Evolutionary conservation across 1,140 invertebrate species (phyloP).

Genomic region (Drosophila repleta): DNA sequence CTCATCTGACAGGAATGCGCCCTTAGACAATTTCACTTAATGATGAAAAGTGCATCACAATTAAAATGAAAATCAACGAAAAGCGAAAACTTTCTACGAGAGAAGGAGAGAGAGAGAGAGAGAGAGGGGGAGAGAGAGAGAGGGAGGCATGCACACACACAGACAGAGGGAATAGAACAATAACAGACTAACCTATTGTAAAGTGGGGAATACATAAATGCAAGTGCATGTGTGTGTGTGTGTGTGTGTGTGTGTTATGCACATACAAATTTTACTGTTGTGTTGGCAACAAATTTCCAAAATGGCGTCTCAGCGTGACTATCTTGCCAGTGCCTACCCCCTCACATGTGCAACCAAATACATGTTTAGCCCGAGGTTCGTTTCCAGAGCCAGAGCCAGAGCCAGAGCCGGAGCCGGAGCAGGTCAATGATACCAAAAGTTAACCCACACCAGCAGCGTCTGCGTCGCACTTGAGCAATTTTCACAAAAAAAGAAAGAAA

Average conservation of each 20-base stretch:
- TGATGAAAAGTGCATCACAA: constrained; percentile 52
- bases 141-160: constrained; percentile 19
- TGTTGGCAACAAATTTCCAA: constrained; percentile 69
- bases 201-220: constrained; percentile 58
- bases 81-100: constrained; percentile 68
- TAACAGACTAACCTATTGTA: constrained; percentile 82
- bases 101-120: constrained; percentile 1
- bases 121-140: background rate
- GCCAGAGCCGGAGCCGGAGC: constrained; percentile 40
- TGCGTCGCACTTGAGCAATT: constrained; percentile 78
- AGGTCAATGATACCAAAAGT: constrained; percentile 82
- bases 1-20: background rate
- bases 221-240: constrained; percentile 7
- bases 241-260: constrained; percentile 18
- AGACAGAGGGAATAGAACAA: constrained; percentile 51
- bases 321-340: constrained; percentile 39
- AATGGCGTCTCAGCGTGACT: constrained; percentile 62
- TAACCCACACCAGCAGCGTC: constrained; percentile 69
- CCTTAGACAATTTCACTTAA: constrained; percentile 20
- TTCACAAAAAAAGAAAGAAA: constrained; percentile 52
- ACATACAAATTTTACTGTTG: constrained; percentile 43
- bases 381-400: constrained; percentile 11
- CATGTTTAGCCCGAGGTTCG: constrained; percentile 12
- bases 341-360: constrained; percentile 16
- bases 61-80: constrained; percentile 81